phyloP scores from a whole-genome alignment of 1,140 invertebrate species.

The Palaemon carinicauda region DNA sequence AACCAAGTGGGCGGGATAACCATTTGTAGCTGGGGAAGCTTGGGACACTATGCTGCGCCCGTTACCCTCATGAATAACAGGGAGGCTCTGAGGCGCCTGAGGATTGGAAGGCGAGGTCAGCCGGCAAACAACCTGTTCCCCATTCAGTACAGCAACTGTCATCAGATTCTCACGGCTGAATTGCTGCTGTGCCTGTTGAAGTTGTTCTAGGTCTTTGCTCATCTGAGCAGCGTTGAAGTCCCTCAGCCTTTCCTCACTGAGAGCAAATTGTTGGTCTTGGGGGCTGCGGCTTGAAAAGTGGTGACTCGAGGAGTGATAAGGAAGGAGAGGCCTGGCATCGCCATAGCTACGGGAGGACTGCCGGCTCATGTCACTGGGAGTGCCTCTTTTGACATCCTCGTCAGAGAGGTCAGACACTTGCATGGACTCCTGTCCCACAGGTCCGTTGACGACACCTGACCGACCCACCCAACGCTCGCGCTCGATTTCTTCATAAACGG shows the following conservation, averaged over 20 bases:
- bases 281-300: slow-evolving; percentile 44
- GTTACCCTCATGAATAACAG: slow-evolving; percentile 50
- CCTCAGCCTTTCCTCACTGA: slow-evolving; percentile 57
- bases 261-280: slow-evolving; percentile 48
- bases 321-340: slow-evolving; percentile 80
- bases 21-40: slow-evolving; percentile 41
- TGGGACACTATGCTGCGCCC: slow-evolving; percentile 29
- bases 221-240: slow-evolving; percentile 59
- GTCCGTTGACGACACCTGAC: slow-evolving; percentile 18
- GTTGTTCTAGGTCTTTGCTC: slow-evolving; percentile 53
- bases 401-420: slow-evolving; percentile 82
- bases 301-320: slow-evolving; percentile 64
- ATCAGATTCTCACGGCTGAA: slow-evolving; percentile 64
- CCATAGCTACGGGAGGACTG: slow-evolving; percentile 81
- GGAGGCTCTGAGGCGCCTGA: slow-evolving; percentile 60
- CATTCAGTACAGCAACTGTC: slow-evolving; percentile 81
- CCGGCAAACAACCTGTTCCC: slow-evolving; percentile 83
- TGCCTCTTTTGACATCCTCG: slow-evolving; percentile 77
- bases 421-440: slow-evolving; percentile 47
- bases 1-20: slow-evolving; percentile 55
- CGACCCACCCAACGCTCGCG: slow-evolving; percentile 65
- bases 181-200: slow-evolving; percentile 55
- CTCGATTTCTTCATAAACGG: slow-evolving; percentile 84
- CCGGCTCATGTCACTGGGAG: slow-evolving; percentile 74
- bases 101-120: slow-evolving; percentile 73